Evolutionary conservation across 2,797 vertebrate genomes (phyloP).

Genomic region (Sebastiscus tertius): DNA sequence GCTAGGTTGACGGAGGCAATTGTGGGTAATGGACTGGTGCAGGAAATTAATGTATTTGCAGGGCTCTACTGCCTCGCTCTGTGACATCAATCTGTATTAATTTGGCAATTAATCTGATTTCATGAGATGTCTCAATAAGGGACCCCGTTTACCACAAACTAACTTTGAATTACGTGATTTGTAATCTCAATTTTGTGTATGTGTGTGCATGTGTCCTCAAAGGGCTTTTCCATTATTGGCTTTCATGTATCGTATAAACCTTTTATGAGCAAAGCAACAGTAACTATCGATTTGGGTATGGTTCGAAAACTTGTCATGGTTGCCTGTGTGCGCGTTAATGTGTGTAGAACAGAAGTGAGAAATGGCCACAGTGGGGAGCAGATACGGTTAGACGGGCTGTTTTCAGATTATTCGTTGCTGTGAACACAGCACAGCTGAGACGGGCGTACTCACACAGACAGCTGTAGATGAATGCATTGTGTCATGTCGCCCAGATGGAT

Average conservation of each 20-base stretch:
- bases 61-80: slow-evolving; percentile 39
- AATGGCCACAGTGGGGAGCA: slow-evolving; percentile 11
- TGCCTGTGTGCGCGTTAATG: slow-evolving; percentile 18
- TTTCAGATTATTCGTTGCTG: slow-evolving; percentile 35
- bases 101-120: slow-evolving; percentile 74
- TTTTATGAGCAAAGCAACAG: slow-evolving; percentile 15
- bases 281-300: slow-evolving; percentile 27
- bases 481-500: slow-evolving; percentile 50
- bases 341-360: slow-evolving; percentile 19
- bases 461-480: slow-evolving; percentile 36
- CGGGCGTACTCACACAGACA: not conserved
- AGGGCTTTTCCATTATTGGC: slow-evolving; percentile 12
- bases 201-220: not conserved
- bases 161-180: slow-evolving; percentile 33
- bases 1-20: slow-evolving; percentile 34
- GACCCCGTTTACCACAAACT: slow-evolving; percentile 37
- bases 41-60: slow-evolving; percentile 64
- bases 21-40: slow-evolving; percentile 66
- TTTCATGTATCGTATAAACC: not conserved
- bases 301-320: slow-evolving; percentile 15
- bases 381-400: not conserved
- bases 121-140: slow-evolving; percentile 60
- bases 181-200: not conserved
- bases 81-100: slow-evolving; percentile 61
- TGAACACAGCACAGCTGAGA: slow-evolving; percentile 19